Evolutionary conservation across 1,140 invertebrate species (phyloP), one percentile per base, ranked within the genome.

Genomic region (Temnothorax longispinosus): DNA sequence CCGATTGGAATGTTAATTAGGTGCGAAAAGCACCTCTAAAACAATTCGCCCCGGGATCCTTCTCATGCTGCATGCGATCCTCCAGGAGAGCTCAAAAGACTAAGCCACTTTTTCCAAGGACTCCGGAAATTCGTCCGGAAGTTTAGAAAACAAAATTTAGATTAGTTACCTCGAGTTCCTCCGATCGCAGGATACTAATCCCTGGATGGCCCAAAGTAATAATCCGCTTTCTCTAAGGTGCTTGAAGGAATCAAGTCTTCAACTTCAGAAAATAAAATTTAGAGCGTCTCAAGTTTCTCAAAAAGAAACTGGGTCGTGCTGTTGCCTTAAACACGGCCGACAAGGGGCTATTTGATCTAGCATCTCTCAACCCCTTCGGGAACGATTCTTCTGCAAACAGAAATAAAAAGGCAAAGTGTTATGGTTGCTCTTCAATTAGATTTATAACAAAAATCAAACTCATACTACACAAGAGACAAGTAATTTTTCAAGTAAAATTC

Each of bases 1-100:
- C 67, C 54, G 80, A 74, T 74, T 38, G 80, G 80, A 82, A 82
- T 82, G 80, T 82, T 82, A 82, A 82, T 82, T 82, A 82, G 54
- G 54, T 75, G 80, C 67, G 41, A 38, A 47, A 21, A 35, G 27
- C 67, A 32, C 52, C 54, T 54, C 54, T 54, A 69, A 80, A 80
- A 80, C 62, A 80, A 54, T 80, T 80, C 47, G 13, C 60, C 50
- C n/a, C 18, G 32, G 44, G 1, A 52, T 38, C 44, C 35, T 21
- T 44, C 35, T 64, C 35, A 69, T 41, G 47, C 44, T 2, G 27
- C 27, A 27, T 27, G 27, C 38, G 35, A 35, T 38, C 47, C 38
- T 13, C 8, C 13, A 72, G 38, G 41, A 69, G 21, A 21, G 0
- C 47, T 32, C 52, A 15, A 47, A 47, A 13, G 67, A 47, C 18